Percentiles rank a stretch among this genome's conserved stretches.
These are phyloP conservation scores for Corythornis cristatus DNA, from an alignment of 2,113 vertebrate species.

Conservation along the genomic window DNA sequence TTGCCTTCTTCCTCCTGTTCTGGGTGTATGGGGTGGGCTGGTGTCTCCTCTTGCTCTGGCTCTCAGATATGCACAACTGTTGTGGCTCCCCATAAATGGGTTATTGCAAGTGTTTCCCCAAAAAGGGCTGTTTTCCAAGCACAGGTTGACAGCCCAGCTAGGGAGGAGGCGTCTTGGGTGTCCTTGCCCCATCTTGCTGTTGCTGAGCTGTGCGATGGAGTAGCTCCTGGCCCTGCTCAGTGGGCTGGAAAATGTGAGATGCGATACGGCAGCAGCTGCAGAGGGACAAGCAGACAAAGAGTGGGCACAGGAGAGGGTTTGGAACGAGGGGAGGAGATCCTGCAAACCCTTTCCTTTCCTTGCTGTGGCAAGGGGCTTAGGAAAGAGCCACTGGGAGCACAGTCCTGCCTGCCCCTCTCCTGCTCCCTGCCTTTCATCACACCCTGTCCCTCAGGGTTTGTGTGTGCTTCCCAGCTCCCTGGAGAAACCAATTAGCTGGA, in stretches of 20 bases:
- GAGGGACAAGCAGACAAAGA: constrained; percentile 69
- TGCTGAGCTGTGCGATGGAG: constrained; percentile 22
- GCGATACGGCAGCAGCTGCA: constrained; percentile 64
- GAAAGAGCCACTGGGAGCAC: background rate
- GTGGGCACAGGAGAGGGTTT: constrained; percentile 38
- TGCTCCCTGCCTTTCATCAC: background rate
- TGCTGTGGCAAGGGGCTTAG: background rate
- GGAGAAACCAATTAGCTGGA: background rate
- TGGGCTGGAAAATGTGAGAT: constrained; percentile 72
- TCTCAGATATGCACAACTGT: background rate
- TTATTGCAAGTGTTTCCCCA: background rate
- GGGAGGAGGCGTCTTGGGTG: background rate
- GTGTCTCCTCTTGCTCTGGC: background rate
- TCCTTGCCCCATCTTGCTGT: background rate
- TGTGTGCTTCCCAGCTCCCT: background rate
- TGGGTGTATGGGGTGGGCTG: rapidly evolving
- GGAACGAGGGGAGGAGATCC: constrained; percentile 16
- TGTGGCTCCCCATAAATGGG: background rate
- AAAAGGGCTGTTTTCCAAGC: rapidly evolving
- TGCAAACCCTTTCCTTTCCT: background rate
- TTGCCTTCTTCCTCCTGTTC: background rate
- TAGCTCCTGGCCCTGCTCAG: constrained; percentile 44
- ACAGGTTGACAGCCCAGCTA: background rate
- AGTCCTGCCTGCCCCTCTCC: background rate
- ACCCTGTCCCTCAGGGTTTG: background rate